Evolutionary conservation across 1,140 invertebrate species (phyloP), one percentile per base, ranked within the genome.

Genomic region (Leptinotarsa defecta): DNA sequence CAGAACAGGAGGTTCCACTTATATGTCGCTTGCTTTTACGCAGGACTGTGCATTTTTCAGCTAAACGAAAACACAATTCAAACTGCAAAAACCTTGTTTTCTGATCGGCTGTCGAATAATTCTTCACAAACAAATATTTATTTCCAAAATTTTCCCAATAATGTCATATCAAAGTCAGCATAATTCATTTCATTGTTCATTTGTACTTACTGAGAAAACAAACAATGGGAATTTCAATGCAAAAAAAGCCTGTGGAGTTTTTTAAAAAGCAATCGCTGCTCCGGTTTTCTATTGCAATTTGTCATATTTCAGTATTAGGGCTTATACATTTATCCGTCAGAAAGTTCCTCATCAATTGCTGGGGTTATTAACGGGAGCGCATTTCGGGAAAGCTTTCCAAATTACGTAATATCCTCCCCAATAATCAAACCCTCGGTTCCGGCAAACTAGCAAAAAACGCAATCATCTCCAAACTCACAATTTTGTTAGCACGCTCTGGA

Each of bases 301-400:
- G 19, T 27, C 65, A 68, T 68, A 57, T 57, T 68, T 27, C 65
- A 24, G 65, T 24, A 24, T 27, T 68, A 27, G 27, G 27, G 27
- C 19, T 24, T 43, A 43, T 43, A 43, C 43, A 68, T 34, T 43
- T 43, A 68, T 68, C 65, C 65, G 65, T 68, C 65, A 68, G 27
- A 68, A 68, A 68, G 43, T 68, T 27, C 65, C 24, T 22, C 65
- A 24, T 34, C 20, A 15, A 65, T 34, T 65, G 64, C 64, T n/a
- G 24, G 22, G 24, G 43, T 68, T 68, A 68, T 43, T 68, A 43
- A 13, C 65, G 22, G 15, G 43, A 24, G 19, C 65, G 65, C 65
- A 15, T 43, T 15, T 20, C 4, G 20, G 17, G 22, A 57, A 57
- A 57, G 52, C 52, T 57, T 19, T 57, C 52, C 52, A 57, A 57